Evolutionary conservation across 1,140 invertebrate species (phyloP), one percentile per base, ranked within the genome.

Genomic region (Psix sp.): DNA sequence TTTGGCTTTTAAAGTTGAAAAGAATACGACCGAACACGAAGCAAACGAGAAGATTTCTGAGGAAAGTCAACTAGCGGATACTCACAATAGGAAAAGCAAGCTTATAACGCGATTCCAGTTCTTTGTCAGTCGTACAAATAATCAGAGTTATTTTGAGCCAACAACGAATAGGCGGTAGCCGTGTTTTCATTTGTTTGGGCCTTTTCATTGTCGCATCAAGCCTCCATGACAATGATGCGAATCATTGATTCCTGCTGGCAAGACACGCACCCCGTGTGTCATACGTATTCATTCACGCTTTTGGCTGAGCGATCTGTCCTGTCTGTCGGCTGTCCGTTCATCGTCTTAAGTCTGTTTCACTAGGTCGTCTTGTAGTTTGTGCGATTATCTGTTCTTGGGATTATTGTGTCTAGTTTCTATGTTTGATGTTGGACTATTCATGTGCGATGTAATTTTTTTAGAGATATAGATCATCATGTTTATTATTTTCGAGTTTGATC

Each of bases 181-280:
- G 70, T 83, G 80, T 83, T 83, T 80, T 79, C 71, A 54, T 72
- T 68, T 76, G 76, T 77, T 62, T 59, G 43, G 51, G 16, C 10
- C 39, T 48, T 57, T 68, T 80, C 72, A 80, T 81, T 81, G 76
- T 81, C 57, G 46, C 38, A 40, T 36, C 57, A 46, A 38, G 62
- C 45, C 54, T 31, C 40, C 29, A 16, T 18, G 5, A 63, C 20
- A 56, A 40, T 48, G 33, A 24, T 26, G 13, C 33, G 52, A 68
- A 59, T 51, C 21, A 9, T 39, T 11, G 20, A 13, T 24, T 13
- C 65, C 65, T 17, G 48, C 65, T 68, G 65, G 20, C 17, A 46
- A 11, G 54, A 68, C 65, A 68, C 54, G 54, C 65, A 54, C 21
- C 36, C 43, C 15, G 5, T 14, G 7, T 24, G 21, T 24, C 16